phyloP scores from a whole-genome alignment of 2,888 invertebrate genomes.

The Argyra leucocephala region DNA sequence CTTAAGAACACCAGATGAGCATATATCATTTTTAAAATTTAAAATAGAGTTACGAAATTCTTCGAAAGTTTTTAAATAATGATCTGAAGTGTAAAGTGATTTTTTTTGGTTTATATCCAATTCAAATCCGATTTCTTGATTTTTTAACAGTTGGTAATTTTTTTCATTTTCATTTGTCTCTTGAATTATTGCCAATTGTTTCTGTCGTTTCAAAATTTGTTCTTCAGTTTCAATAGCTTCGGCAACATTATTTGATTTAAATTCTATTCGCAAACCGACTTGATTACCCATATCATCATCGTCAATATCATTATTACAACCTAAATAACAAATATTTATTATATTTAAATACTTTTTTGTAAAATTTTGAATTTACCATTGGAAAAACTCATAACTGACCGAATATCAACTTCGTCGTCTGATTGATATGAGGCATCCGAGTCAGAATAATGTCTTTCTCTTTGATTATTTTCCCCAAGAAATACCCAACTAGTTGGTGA shows the following conservation, averaged over 20 bases:
- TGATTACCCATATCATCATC: conserved; percentile 42
- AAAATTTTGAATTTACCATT: neutral
- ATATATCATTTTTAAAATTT: conserved; percentile 33
- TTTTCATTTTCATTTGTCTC: conserved; percentile 41
- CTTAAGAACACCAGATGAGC: conserved; percentile 36
- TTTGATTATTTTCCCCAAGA: conserved; percentile 20
- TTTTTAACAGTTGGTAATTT: conserved; percentile 40
- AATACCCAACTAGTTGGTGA: conserved; percentile 43
- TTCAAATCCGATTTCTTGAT: conserved; percentile 38
- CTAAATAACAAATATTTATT: neutral
- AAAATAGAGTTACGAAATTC: conserved; percentile 35
- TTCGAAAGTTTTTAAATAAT: conserved; percentile 15
- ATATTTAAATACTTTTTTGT: neutral
- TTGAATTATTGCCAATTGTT: conserved; percentile 39
- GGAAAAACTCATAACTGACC: conserved; percentile 27
- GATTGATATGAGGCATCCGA: conserved; percentile 51
- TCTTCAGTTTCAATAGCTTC: conserved; percentile 66
- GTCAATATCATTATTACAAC: conserved; percentile 33
- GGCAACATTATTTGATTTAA: conserved; percentile 74
- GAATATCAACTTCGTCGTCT: conserved; percentile 43
- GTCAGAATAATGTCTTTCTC: conserved; percentile 30
- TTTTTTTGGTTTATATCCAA: conserved; percentile 26
- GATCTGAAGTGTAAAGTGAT: conserved; percentile 17
- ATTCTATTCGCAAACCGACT: conserved; percentile 62
- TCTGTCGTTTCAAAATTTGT: conserved; percentile 42